These are phyloP conservation scores for mouse (Mus musculus) DNA, from an alignment of 2,113 vertebrate genomes.

Conservation along the genomic window DNA sequence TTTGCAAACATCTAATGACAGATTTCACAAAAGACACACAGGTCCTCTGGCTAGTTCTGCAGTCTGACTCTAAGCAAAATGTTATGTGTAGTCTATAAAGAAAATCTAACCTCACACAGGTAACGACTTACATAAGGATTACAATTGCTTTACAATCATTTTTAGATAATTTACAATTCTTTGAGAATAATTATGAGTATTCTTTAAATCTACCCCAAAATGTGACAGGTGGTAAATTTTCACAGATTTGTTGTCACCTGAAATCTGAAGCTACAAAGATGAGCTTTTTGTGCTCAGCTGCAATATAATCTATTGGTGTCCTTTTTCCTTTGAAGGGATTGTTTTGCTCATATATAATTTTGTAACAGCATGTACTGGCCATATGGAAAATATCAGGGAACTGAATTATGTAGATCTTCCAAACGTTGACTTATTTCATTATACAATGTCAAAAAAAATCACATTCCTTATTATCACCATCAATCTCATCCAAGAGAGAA, in stretches of 20 bases:
- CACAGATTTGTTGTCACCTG: background rate
- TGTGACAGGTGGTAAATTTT: constrained; percentile 23
- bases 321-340: background rate
- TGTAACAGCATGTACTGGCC: background rate
- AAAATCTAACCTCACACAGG: background rate
- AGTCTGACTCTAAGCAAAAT: background rate
- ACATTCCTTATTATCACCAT: constrained; percentile 34
- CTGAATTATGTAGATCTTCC: constrained; percentile 52
- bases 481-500: constrained; percentile 34
- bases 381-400: constrained; percentile 60
- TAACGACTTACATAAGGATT: background rate
- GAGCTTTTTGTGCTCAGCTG: background rate
- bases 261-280: constrained; percentile 23
- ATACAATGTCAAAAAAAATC: constrained; percentile 24
- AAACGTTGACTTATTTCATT: constrained; percentile 64
- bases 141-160: background rate
- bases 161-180: background rate
- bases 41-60: background rate
- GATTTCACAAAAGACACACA: background rate
- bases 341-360: constrained; percentile 1
- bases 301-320: background rate
- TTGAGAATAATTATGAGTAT: constrained; percentile 6
- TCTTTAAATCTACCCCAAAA: constrained; percentile 45
- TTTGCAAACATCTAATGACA: background rate
- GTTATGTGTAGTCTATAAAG: background rate